phyloP scores from a whole-genome alignment of 1,140 invertebrate species.

The Pogonomyrmex barbatus region DNA sequence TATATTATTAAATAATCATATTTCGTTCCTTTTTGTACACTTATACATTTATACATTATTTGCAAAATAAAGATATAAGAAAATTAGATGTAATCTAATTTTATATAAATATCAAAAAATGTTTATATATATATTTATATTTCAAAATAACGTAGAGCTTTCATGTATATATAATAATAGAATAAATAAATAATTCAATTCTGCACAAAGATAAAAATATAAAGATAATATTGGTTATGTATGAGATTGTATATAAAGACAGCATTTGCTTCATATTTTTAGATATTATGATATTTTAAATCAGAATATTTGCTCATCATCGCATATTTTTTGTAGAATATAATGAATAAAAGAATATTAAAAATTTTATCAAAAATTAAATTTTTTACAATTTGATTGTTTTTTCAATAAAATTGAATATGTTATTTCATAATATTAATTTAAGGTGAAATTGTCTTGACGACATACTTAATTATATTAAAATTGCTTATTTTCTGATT shows the following conservation, averaged over 20 bases:
- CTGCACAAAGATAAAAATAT: background rate
- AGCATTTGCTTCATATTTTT: background rate
- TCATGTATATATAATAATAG: background rate
- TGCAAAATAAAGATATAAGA: background rate
- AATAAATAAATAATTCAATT: background rate
- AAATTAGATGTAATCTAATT: background rate
- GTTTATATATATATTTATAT: no score
- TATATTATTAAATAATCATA: background rate
- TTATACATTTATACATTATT: background rate
- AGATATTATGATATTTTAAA: background rate
- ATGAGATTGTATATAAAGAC: background rate
- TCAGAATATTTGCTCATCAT: background rate
- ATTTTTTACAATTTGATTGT: background rate
- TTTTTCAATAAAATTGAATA: background rate
- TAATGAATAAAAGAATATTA: background rate
- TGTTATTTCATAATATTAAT: background rate
- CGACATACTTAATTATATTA: background rate
- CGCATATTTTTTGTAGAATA: background rate
- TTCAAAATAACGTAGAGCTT: background rate
- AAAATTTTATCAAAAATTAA: background rate
- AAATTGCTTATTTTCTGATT: background rate
- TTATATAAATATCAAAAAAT: background rate
- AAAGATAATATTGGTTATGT: background rate
- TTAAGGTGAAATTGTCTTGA: background rate
- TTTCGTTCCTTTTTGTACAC: background rate